Conservation (phyloP, 2,888 invertebrate species). For the Scaptomyza cyrtandrae region DNA sequence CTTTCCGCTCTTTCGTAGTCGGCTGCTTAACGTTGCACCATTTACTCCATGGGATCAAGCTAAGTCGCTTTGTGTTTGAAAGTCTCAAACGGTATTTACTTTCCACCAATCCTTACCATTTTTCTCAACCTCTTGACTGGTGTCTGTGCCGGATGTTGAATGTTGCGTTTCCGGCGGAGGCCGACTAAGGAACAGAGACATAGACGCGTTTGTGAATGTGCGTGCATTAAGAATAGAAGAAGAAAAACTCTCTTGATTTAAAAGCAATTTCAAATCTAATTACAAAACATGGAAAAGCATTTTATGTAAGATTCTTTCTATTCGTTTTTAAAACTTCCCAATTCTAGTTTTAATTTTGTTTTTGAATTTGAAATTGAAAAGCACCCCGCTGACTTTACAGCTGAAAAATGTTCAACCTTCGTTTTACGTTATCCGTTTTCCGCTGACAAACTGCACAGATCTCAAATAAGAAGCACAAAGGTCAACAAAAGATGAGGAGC, state of each 20-base stretch:
- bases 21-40: conserved; percentile 68
- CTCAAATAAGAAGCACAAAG: conserved; percentile 6
- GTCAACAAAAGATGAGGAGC: conserved; percentile 1
- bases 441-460: conserved; percentile 43
- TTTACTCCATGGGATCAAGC: conserved; percentile 77
- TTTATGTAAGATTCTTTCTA: conserved; percentile 64
- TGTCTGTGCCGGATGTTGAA: conserved; percentile 72
- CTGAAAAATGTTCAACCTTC: conserved; percentile 49
- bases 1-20: conserved; percentile 2
- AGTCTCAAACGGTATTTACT: conserved; percentile 63
- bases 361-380: conserved; percentile 63
- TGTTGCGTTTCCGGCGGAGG: conserved; percentile 60
- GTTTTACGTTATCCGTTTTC: conserved; percentile 32
- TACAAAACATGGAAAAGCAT: conserved; percentile 72
- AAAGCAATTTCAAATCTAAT: conserved; percentile 78
- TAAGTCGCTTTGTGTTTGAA: conserved; percentile 64
- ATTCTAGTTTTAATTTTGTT: conserved; percentile 31
- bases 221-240: conserved; percentile 43
- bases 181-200: not conserved
- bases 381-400: conserved; percentile 53
- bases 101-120: conserved; percentile 9
- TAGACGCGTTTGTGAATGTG: conserved; percentile 26
- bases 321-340: conserved; percentile 33
- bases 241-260: conserved; percentile 54
- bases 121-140: conserved; percentile 7